Base-by-base conservation (phyloP, 2,888 invertebrate genomes). In the Archips xylosteana region DNA sequence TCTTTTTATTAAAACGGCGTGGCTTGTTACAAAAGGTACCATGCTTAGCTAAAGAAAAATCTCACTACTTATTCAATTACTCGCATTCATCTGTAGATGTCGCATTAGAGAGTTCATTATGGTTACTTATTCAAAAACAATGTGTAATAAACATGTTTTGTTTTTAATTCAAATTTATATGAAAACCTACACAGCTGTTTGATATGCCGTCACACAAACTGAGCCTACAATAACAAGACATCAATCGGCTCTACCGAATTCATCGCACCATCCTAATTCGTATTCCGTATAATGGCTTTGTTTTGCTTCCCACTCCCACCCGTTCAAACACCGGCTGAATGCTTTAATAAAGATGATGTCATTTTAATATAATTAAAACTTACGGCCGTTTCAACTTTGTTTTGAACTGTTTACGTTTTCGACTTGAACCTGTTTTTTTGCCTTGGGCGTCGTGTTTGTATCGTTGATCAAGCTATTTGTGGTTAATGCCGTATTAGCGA, bases 291-390 rank as follows among this genome's bases (percentile, higher is more conserved):
- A 68, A 54, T 70, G 74, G 74, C 47, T 71, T 75, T 75, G 76
- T 75, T 75, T 71, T 75, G 75, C 59, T 70, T 51, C 70, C 45
- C 71, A 47, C 72, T 62, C 74, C 10, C 66, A 70, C 69, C 15
- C 63, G 45, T 72, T 39, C 36, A 49, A 65, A 42, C 72, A 59
- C 45, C 39, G 51, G 32, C 34, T 49, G 45, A n/a, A 74, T 76
- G 77, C 82, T 84, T 82, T 81, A 78, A 79, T 77, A 75, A 76
- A 60, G 82, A 80, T 88, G 88, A 89, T 88, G 85, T 87, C 88
- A 89, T 82, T 81, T 77, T 73, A 79, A 80, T 81, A 77, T 75
- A 73, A 77, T 70, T 69, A 75, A 79, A 78, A 76, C 78, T 76
- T 78, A 76, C 72, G 70, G 75, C 68, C 74, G 78, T 74, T 71